Conservation (phyloP, 2,113 vertebrate genomes). For the Malurus cyaneus region DNA sequence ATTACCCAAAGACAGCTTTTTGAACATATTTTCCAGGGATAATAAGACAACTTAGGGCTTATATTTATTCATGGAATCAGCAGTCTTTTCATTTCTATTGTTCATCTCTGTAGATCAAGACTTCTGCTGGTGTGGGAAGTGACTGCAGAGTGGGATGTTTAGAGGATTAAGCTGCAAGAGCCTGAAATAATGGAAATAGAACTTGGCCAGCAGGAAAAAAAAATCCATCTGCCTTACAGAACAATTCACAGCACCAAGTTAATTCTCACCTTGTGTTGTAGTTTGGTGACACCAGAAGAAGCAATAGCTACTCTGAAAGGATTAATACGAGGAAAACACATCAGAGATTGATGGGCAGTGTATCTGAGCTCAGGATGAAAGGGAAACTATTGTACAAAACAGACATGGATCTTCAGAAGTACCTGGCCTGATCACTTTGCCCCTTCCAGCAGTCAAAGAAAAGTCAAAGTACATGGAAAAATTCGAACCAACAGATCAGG, state of each 20-base stretch:
- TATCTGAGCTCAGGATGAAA: background rate
- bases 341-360: background rate
- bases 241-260: background rate
- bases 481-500: background rate
- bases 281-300: background rate
- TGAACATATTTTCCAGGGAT: background rate
- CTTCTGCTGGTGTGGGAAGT: background rate
- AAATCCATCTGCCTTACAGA: background rate
- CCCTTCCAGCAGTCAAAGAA: background rate
- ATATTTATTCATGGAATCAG: constrained; percentile 28
- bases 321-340: background rate
- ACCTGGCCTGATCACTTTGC: accelerated
- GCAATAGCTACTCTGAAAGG: background rate
- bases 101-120: background rate
- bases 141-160: background rate
- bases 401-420: background rate
- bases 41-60: background rate
- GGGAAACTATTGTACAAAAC: background rate
- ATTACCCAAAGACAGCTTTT: background rate
- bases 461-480: background rate
- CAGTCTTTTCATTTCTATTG: background rate
- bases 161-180: background rate
- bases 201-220: background rate
- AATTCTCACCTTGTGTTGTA: background rate
- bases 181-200: background rate